Base-by-base conservation (phyloP, 2,888 invertebrate species). In the Cheilosia impressa region DNA sequence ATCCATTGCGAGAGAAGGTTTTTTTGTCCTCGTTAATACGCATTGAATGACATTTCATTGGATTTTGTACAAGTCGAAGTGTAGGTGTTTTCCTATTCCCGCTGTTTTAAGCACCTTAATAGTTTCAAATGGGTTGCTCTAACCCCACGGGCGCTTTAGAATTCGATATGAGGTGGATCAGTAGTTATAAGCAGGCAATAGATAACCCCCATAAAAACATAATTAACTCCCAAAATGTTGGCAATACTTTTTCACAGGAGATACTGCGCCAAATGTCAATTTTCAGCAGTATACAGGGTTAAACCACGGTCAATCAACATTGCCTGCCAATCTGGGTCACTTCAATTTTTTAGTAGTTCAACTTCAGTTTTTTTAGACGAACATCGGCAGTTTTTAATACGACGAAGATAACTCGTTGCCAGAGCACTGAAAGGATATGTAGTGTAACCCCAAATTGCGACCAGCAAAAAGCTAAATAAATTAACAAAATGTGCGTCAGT, bases 401-500 rank as follows among this genome's bases (percentile, higher is more conserved):
- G 17, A 17, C 45, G 5, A 45, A 15, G 45, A 45, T 45, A 45
- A 45, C 45, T 17, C 45, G 45, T 45, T 45, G 45, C 45, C 45
- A 45, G 7, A 45, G 17, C 17, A 38, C 13, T 13, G 13, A 38
- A 38, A 13, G 45, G 45, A 45, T 15, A 43, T 43, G 0, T n/a
- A n/a, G 15, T 1, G 45, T 45, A n/a, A 17, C 15, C 15, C 45
- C n/a, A 2, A n/a, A 45, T 45, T 15, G 17, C 45, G 7, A 17
- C 45, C 45, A 17, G 6, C 45, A 10, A 47, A 47, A 47, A 17
- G 6, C 6, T 17, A 73, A 80, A 80, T 73, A 68, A 27, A 62
- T 75, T 68, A 66, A 75, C 73, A 80, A 76, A 68, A 63, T 52
- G 50, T 66, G 17, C 24, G 19, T 17, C 15, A 45, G n/a, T 17